Evolutionary conservation across 2,888 invertebrate species (phyloP), one percentile per base, ranked within the genome.

Genomic region (Eilema caniola): DNA sequence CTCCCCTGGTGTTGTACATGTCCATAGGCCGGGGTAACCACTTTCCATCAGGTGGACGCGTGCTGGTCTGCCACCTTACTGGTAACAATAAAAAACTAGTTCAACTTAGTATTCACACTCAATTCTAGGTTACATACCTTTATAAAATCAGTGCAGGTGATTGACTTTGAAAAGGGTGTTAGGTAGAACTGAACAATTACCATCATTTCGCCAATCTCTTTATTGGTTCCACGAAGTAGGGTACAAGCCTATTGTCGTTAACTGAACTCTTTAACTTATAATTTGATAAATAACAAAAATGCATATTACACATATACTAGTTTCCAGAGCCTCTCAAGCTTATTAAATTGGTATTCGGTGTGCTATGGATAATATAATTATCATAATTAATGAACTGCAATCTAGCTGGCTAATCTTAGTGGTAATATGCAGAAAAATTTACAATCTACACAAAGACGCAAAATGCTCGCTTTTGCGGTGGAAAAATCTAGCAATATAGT

Each of bases 341-440:
- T 47, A 53, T 53, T 53, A 47, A 47, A 47, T 20, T 47, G 47
- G 53, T 53, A 7, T 53, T 53, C n/a, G n/a, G 53, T 53, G 53
- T n/a, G 53, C n/a, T 53, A 53, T n/a, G n/a, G 53, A 53, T 53
- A 53, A n/a, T 53, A 53, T 53, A 53, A 53, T 53, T 53, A 53
- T 53, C 53, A 53, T 53, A 53, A 53, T 53, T 53, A 53, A 53
- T n/a, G 53, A 53, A 10, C 53, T 8, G 53, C 53, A n/a, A 53
- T 8, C 53, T n/a, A n/a, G 53, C 53, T n/a, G 10, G 53, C n/a
- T 53, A 53, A 53, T 53, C n/a, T 53, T 53, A n/a, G 53, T 53
- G 53, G 53, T 53, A 53, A n/a, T 53, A 53, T n/a, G 53, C n/a
- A 53, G 53, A 53, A 53, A 53, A 53, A n/a, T 53, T 53, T n/a